phyloP scores from a whole-genome alignment of 1,140 invertebrate genomes.

The Drosophila sulfurigaster region DNA sequence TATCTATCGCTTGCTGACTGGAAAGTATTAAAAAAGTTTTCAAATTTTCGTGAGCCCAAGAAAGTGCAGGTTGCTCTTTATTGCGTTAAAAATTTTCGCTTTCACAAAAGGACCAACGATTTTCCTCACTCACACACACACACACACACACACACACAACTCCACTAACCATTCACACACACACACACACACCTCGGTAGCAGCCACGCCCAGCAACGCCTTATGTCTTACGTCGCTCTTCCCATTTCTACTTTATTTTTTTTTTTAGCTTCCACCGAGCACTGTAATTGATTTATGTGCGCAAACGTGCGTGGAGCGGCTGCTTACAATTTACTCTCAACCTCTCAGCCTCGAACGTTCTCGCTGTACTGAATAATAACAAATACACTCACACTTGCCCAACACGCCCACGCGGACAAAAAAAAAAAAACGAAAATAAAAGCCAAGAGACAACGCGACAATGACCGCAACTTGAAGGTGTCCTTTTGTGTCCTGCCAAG shows the following conservation, averaged over 20 bases:
- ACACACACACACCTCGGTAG: slow-evolving; percentile 27
- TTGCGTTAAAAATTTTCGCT: slow-evolving; percentile 77
- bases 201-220: slow-evolving; percentile 43
- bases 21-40: slow-evolving; percentile 80
- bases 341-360: slow-evolving; percentile 12
- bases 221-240: slow-evolving; percentile 26
- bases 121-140: slow-evolving; percentile 15
- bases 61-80: slow-evolving; percentile 76
- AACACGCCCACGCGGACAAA: neutral
- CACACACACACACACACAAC: slow-evolving; percentile 20
- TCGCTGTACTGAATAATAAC: slow-evolving; percentile 7
- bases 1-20: neutral
- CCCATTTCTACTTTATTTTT: slow-evolving; percentile 34
- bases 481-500: slow-evolving; percentile 6
- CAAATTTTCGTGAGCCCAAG: slow-evolving; percentile 70
- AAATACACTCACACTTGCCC: slow-evolving; percentile 6
- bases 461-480: slow-evolving; percentile 33
- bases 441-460: slow-evolving; percentile 13
- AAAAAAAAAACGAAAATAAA: slow-evolving; percentile 1
- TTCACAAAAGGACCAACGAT: slow-evolving; percentile 62
- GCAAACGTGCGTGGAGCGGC: slow-evolving; percentile 75
- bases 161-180: slow-evolving; percentile 7
- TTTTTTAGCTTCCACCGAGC: slow-evolving; percentile 41
- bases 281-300: slow-evolving; percentile 80
- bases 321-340: slow-evolving; percentile 65